Conservation (phyloP, 2,113 vertebrate genomes). For the Baryphthengus martii region DNA sequence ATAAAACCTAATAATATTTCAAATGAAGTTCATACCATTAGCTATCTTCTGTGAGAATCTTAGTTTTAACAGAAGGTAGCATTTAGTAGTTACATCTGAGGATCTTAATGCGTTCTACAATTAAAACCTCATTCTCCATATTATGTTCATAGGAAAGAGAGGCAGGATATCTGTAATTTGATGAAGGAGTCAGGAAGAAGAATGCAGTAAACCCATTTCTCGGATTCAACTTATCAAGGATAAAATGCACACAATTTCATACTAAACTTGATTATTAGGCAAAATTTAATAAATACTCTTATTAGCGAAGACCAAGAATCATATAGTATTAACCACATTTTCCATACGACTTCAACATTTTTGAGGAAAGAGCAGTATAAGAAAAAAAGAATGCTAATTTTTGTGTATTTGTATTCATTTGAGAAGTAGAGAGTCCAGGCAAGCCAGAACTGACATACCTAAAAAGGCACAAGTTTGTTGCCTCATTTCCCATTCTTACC, state of each 20-base stretch:
- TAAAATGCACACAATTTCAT: neutral
- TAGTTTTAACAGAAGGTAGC: neutral
- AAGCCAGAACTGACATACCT: neutral
- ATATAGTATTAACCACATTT: neutral
- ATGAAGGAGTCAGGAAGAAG: neutral
- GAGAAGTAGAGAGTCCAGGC: neutral
- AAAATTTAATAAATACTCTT: neutral
- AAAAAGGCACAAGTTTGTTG: neutral
- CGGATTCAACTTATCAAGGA: neutral
- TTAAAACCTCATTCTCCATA: neutral
- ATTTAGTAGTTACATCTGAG: neutral
- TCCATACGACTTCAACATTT: neutral
- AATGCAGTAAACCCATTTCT: neutral
- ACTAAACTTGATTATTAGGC: neutral
- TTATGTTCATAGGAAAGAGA: neutral
- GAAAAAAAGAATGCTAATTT: accelerated
- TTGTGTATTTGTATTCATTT: neutral
- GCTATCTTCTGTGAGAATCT: neutral
- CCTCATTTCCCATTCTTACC: accelerated
- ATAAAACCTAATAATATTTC: neutral
- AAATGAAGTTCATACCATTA: neutral
- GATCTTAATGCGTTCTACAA: neutral
- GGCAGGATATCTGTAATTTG: neutral
- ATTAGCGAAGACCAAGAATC: neutral
- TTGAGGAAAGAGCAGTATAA: neutral